phyloP scores from a whole-genome alignment of 2,888 invertebrate genomes.

The Troglohyphantes excavatus region DNA sequence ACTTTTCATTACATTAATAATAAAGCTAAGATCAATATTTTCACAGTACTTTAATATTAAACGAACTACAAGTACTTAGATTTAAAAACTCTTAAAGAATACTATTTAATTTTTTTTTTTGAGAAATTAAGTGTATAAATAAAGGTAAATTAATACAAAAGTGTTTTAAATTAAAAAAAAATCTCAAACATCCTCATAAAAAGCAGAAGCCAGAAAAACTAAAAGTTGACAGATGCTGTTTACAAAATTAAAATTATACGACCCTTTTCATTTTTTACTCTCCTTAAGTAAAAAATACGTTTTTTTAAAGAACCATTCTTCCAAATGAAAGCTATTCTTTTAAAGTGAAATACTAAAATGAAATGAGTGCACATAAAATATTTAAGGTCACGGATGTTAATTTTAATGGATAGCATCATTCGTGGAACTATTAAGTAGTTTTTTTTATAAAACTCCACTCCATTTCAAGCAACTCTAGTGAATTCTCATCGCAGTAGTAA shows the following conservation, averaged over 20 bases:
- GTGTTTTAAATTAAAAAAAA: no score
- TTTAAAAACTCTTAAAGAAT: no score
- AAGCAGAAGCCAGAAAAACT: not conserved
- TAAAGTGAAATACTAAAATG: not conserved
- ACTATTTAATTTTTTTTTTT: no score
- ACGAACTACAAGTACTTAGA: no score
- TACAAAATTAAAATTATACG: constrained; percentile 1
- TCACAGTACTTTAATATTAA: no score
- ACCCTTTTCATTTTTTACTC: not conserved
- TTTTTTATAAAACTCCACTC: not conserved
- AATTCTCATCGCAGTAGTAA: constrained; percentile 8
- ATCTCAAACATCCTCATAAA: no score
- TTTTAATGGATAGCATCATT: constrained; percentile 15
- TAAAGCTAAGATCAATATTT: no score
- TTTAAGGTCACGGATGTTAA: constrained; percentile 21
- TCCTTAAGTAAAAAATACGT: not conserved
- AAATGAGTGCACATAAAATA: constrained; percentile 1
- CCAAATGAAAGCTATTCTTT: not conserved
- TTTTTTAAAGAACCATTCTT: not conserved
- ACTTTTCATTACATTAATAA: no score
- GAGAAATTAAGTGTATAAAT: no score
- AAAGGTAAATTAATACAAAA: no score
- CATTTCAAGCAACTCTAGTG: not conserved
- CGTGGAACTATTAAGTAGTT: not conserved
- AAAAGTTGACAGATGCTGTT: not conserved